phyloP scores from a whole-genome alignment of 1,140 invertebrate species.

The Solenopsis invicta region DNA sequence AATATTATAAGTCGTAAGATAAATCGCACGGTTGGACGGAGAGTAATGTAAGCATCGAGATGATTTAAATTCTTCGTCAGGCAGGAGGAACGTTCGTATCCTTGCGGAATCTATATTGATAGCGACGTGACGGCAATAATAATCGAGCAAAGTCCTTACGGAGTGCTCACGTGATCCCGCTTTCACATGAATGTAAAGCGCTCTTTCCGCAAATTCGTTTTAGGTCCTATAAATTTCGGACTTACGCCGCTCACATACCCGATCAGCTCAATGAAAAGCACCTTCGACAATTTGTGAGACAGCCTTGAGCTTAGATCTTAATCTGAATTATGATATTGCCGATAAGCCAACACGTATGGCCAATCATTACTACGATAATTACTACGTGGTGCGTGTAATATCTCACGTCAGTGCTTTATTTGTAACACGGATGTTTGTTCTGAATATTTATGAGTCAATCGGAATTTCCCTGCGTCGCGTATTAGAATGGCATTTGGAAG shows the following conservation, averaged over 20 bases:
- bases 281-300: not conserved
- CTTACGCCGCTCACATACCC: not conserved
- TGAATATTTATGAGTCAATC: not conserved
- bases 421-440: not conserved
- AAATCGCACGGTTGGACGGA: no score
- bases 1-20: not conserved
- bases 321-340: slow-evolving; percentile 14
- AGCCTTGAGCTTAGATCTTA: slow-evolving; percentile 2
- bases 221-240: not conserved
- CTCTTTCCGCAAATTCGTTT: not conserved
- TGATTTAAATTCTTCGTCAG: not conserved
- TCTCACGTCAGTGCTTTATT: not conserved
- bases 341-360: not conserved
- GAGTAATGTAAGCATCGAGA: not conserved
- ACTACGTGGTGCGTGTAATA: slow-evolving; percentile 1
- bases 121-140: not conserved
- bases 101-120: not conserved
- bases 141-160: not conserved
- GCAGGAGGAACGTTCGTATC: not conserved
- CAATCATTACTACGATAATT: not conserved
- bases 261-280: not conserved
- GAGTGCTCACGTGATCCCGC: not conserved
- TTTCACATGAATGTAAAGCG: not conserved
- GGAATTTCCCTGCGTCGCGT: not conserved
- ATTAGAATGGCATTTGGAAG: not conserved